Evolutionary conservation across 2,888 invertebrate species (phyloP), one percentile per base, ranked within the genome.

Genomic region (Embidobia sp.): DNA sequence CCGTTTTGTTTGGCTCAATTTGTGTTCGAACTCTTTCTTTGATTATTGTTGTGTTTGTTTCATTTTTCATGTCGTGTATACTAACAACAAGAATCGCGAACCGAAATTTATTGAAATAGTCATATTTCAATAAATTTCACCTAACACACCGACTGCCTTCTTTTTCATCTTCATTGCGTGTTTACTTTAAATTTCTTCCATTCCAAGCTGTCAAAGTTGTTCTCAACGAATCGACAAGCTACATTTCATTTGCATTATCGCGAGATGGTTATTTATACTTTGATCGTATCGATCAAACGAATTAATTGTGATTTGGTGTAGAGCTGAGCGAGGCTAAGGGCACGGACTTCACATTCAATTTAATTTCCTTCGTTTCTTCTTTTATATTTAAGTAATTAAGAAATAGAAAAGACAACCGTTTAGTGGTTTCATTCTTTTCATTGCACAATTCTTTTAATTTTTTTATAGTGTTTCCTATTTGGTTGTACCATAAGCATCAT

Each of bases 301-400:
- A 53, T 75, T 67, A 64, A 42, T 63, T 69, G 67, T 79, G 61
- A 64, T 74, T 79, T 80, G 80, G 79, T 69, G 77, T 78, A 81
- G 81, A 79, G 74, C 79, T 69, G 79, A 81, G 77, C 78, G 75
- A 79, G 78, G 72, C 76, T 77, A 72, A 78, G 79, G 77, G 79
- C 81, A 80, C 82, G 80, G 77, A 79, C 79, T 78, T 61, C 67
- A 22, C 22, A 22, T 22, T 6, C 6, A 4, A 22, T 22, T n/a
- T n/a, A n/a, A n/a, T n/a, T 48, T 48, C 10, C 0, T 3, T 16
- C 26, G 16, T 48, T 29, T 31, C 16, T 48, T 48, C 18, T 37
- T 10, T n/a, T n/a, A n/a, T n/a, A n/a, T n/a, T n/a, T n/a, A n/a
- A n/a, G n/a, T n/a, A n/a, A n/a, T n/a, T n/a, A n/a, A n/a, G n/a